Conservation (phyloP, 2,113 vertebrate genomes). For the Zingel zingel region DNA sequence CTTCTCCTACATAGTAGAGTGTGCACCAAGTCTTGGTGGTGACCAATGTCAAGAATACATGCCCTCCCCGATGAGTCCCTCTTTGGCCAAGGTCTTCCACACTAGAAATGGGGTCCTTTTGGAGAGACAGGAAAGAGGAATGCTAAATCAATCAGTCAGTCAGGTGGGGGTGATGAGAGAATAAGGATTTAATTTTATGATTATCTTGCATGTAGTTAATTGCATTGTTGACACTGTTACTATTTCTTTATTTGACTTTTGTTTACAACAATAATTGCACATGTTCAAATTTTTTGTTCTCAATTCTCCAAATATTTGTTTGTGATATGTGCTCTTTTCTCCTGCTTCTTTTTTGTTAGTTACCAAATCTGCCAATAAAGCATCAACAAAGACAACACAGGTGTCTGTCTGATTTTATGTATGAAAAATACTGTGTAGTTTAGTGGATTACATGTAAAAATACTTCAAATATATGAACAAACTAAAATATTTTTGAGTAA, state of each 20-base stretch:
- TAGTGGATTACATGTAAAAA: neutral
- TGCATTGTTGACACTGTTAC: neutral
- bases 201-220: neutral
- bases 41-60: constrained; percentile 73
- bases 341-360: neutral
- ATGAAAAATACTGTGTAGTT: too few species aligned
- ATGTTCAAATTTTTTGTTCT: neutral
- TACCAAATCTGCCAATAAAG: constrained; percentile 39
- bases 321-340: neutral
- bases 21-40: constrained; percentile 79
- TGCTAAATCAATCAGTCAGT: neutral
- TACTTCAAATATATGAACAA: neutral
- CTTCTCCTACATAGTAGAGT: constrained; percentile 69
- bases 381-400: constrained; percentile 42
- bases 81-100: constrained; percentile 60
- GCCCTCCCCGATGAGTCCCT: constrained; percentile 60
- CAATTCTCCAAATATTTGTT: neutral
- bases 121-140: constrained; percentile 1
- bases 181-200: neutral
- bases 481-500: too few species aligned
- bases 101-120: constrained; percentile 71
- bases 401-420: constrained; percentile 15
- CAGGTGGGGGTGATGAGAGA: neutral
- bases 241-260: neutral
- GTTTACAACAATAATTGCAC: neutral